phyloP scores from a whole-genome alignment of 2,888 invertebrate genomes.

The Eilema caniola region DNA sequence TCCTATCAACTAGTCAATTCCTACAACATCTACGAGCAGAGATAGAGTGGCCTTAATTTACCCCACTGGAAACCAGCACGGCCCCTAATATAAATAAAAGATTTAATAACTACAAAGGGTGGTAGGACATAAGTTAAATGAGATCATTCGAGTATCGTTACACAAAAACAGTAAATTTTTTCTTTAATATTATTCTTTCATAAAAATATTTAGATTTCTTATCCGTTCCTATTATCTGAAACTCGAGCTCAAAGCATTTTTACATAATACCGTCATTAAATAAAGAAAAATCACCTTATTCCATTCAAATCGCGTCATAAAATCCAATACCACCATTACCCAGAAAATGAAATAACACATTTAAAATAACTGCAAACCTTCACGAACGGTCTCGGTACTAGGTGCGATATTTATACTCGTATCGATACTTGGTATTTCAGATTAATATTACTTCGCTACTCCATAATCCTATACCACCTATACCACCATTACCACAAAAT shows the following conservation, averaged over 20 bases:
- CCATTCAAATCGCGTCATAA: slow-evolving; percentile 35
- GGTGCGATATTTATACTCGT: background rate
- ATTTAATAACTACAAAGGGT: background rate
- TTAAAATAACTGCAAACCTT: slow-evolving; percentile 29
- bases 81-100: background rate
- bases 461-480: too few relatives aligned
- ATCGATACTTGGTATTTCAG: background rate
- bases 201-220: background rate
- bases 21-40: background rate
- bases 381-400: slow-evolving; percentile 17
- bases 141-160: background rate
- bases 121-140: background rate
- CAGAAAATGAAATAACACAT: slow-evolving; percentile 17
- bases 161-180: background rate
- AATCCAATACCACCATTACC: slow-evolving; percentile 36
- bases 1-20: too few relatives aligned
- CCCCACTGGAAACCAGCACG: too few relatives aligned
- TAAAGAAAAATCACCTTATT: slow-evolving; percentile 17
- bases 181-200: background rate
- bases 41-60: too few relatives aligned
- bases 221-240: background rate
- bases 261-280: slow-evolving; percentile 8
- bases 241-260: background rate
- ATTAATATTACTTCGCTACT: background rate
- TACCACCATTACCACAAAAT: too few relatives aligned